Conservation (phyloP, 1,140 invertebrate genomes). For the Chionoecetes opilio region DNA sequence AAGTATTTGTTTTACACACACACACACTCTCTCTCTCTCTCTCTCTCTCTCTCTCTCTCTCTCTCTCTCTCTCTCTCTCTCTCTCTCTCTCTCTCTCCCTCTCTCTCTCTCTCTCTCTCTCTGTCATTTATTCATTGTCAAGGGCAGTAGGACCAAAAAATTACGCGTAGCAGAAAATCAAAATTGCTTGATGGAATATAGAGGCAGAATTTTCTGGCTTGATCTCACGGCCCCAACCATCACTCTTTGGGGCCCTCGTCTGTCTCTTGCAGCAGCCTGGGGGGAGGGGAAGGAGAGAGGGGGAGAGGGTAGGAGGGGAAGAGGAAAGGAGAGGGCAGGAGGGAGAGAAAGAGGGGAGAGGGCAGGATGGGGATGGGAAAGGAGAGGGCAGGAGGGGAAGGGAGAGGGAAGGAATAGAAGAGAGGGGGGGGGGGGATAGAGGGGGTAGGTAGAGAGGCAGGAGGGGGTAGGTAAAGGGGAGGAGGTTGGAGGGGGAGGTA, state of each 20-base stretch:
- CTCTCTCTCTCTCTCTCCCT: too few relatives aligned
- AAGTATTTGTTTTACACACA: too few relatives aligned
- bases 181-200: background rate
- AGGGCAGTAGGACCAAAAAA: too few relatives aligned
- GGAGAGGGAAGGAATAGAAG: conserved; percentile 11
- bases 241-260: background rate
- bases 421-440: background rate
- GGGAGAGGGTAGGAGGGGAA: too few relatives aligned
- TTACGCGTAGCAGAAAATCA: too few relatives aligned
- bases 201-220: background rate
- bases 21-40: too few relatives aligned
- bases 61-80: too few relatives aligned
- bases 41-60: too few relatives aligned
- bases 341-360: too few relatives aligned
- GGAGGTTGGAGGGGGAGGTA: background rate
- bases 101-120: too few relatives aligned
- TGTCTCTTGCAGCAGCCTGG: background rate
- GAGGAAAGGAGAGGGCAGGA: too few relatives aligned
- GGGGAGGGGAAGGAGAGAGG: background rate
- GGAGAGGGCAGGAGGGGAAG: background rate
- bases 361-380: background rate
- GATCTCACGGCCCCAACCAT: background rate
- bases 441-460: background rate
- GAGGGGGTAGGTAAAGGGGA: background rate
- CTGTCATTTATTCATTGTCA: too few relatives aligned